Conservation (phyloP, 2,888 invertebrate genomes). For the Phalera bucephala region DNA sequence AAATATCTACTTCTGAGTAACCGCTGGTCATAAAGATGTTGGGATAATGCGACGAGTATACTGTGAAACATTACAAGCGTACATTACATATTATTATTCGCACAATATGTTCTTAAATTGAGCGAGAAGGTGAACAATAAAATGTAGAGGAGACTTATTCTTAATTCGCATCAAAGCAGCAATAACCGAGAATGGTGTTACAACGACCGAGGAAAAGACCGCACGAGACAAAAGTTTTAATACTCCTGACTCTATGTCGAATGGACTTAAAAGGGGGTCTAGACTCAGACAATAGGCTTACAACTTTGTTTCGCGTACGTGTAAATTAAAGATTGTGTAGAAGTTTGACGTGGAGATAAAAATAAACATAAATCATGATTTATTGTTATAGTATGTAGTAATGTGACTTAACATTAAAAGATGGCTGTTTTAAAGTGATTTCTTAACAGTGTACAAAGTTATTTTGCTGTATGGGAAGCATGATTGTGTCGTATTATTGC, state of each 20-base stretch:
- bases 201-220: neutral
- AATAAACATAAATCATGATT: conserved; percentile 1
- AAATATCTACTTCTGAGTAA: conserved; percentile 28
- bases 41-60: conserved; percentile 23
- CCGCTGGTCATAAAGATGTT: conserved; percentile 31
- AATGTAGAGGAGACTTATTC: neutral
- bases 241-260: neutral
- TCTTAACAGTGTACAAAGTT: too few relatives aligned
- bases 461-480: too few relatives aligned
- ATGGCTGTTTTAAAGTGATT: neutral
- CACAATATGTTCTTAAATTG: too few relatives aligned
- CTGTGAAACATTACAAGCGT: conserved; percentile 24
- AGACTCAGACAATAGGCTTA: neutral
- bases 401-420: neutral
- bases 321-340: neutral
- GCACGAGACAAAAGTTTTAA: neutral
- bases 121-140: neutral
- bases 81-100: too few relatives aligned
- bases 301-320: neutral
- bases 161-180: neutral
- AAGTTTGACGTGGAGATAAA: neutral
- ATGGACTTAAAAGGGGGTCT: neutral
- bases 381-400: too few relatives aligned
- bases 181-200: neutral
- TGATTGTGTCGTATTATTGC: too few relatives aligned